These are phyloP conservation scores for Gallinago solitaria DNA, from an alignment of 2,797 vertebrate species.

Conservation along the genomic window DNA sequence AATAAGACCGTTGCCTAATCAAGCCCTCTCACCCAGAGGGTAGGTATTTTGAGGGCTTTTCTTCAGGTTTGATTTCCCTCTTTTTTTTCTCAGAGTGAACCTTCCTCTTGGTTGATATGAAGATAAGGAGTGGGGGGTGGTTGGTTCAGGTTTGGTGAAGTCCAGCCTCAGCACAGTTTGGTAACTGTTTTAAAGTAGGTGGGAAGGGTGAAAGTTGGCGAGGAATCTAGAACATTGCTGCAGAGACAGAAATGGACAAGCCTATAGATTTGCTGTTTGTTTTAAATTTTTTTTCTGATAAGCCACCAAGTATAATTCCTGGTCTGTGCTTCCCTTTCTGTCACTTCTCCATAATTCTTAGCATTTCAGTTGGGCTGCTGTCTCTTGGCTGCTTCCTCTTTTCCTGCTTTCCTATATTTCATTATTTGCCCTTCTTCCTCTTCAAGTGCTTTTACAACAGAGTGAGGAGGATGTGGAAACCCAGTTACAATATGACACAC, in stretches of 20 bases:
- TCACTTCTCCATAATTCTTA: slow-evolving; percentile 97
- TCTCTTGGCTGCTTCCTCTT: slow-evolving; percentile 91
- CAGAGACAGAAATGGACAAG: not conserved
- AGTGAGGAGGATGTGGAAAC: slow-evolving; percentile 86
- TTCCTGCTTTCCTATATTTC: slow-evolving; percentile 96
- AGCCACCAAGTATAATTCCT: slow-evolving; percentile 83
- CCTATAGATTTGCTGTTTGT: not conserved
- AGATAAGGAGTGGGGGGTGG: not conserved
- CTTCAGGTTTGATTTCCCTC: not conserved
- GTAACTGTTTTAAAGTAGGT: not conserved
- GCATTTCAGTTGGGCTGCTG: slow-evolving; percentile 89
- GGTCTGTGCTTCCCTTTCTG: slow-evolving; percentile 93
- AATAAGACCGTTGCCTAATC: not conserved
- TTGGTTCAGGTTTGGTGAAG: not conserved
- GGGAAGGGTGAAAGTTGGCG: not conserved
- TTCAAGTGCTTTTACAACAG: slow-evolving; percentile 81
- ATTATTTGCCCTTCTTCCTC: slow-evolving; percentile 94
- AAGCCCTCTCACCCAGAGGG: not conserved
- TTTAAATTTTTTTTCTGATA: not conserved
- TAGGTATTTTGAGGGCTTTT: not conserved
- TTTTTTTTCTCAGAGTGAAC: not conserved
- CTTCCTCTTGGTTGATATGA: not conserved
- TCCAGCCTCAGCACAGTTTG: not conserved
- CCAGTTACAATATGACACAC: slow-evolving; percentile 82
- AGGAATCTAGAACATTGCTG: not conserved